A percentile compares a stretch with the other conserved stretches of the same genome.
These are phyloP conservation scores for Pocillopora grandis DNA, from an alignment of 92 coral and sea anemone genomes.

Conservation along the genomic window DNA sequence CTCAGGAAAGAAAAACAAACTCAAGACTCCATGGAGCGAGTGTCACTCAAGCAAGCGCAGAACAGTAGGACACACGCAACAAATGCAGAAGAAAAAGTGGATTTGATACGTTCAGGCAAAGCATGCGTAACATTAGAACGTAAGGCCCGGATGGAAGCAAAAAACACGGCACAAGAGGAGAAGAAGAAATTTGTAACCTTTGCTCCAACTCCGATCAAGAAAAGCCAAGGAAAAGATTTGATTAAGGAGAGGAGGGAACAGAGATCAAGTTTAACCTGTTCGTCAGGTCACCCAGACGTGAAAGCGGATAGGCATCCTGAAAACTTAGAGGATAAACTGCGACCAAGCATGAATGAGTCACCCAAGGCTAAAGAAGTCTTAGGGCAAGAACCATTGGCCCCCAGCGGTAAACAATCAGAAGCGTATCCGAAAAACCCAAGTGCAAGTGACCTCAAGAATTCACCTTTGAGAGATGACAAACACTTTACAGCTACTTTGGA, in stretches of 20 bases:
- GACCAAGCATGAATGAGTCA: background rate
- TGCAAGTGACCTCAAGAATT: background rate
- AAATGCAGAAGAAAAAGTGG: background rate
- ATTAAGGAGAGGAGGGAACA: too few species aligned
- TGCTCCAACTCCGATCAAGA: too few species aligned
- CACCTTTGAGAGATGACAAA: background rate
- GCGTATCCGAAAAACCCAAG: background rate
- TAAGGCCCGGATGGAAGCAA: background rate
- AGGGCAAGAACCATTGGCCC: background rate
- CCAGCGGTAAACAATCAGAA: background rate
- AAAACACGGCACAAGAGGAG: background rate
- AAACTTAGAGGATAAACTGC: background rate
- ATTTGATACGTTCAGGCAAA: background rate
- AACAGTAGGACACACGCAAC: background rate
- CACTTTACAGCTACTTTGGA: background rate
- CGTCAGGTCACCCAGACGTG: background rate
- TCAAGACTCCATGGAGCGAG: too few species aligned
- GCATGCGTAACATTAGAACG: background rate
- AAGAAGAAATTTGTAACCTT: too few species aligned
- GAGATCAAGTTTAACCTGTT: background rate
- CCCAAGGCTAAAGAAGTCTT: background rate
- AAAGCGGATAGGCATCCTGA: background rate
- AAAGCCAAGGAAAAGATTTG: too few species aligned
- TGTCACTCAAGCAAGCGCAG: too few species aligned
- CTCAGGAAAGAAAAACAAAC: too few species aligned